Conservation (phyloP, 2,113 vertebrate genomes). For the Corythornis vintsioides region DNA sequence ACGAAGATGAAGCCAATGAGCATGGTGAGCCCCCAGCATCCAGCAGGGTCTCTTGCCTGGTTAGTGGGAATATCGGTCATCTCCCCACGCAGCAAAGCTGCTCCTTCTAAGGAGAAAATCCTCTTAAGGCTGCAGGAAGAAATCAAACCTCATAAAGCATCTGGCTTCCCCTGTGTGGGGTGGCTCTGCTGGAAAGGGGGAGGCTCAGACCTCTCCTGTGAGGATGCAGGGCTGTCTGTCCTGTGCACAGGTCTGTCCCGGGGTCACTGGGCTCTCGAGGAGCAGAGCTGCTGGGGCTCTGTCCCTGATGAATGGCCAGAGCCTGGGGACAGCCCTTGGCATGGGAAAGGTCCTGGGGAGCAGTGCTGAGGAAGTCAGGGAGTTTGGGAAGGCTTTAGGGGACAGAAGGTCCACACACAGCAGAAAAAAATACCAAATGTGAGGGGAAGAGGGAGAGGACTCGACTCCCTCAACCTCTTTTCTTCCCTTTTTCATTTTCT, state of each 20-base stretch:
- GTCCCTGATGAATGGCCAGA: rapidly evolving
- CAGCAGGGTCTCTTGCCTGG: neutral
- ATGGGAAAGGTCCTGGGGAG: rapidly evolving
- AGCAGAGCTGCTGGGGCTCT: neutral
- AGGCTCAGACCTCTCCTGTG: rapidly evolving
- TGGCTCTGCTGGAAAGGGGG: neutral
- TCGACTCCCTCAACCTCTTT: neutral
- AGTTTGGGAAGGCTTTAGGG: neutral
- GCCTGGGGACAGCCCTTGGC: rapidly evolving
- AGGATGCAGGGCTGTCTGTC: neutral
- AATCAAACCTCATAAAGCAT: neutral
- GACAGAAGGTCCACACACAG: rapidly evolving
- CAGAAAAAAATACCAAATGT: neutral
- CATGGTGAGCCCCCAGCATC: rapidly evolving
- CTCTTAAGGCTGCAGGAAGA: neutral
- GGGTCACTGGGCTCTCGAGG: neutral
- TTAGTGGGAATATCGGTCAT: neutral
- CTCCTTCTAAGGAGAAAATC: neutral
- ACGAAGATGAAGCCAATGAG: rapidly evolving
- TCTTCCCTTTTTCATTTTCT: neutral
- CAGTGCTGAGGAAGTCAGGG: rapidly evolving
- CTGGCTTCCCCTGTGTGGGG: rapidly evolving
- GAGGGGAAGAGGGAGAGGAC: neutral
- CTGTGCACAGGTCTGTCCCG: neutral
- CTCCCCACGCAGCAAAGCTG: neutral